Conservation (phyloP, 2,113 vertebrate species). For the Ptychochromis oligacanthus region DNA sequence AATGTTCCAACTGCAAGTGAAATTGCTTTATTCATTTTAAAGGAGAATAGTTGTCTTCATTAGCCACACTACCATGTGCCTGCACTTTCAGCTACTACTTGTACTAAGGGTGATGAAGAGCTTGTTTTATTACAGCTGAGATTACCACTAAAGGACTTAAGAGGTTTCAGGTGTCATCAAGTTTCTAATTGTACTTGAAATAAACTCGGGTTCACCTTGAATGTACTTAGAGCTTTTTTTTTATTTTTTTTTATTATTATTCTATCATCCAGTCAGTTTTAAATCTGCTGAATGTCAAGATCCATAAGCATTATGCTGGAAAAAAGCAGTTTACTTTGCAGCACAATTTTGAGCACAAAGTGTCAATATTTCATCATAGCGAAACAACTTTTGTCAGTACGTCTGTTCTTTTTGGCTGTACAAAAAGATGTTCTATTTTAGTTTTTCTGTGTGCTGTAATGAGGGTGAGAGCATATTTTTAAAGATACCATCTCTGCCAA, state of each 20-base stretch:
- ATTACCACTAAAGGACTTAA: neutral
- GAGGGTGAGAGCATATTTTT: constrained; percentile 49
- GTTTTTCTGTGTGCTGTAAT: constrained; percentile 43
- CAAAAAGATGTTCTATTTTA: constrained; percentile 52
- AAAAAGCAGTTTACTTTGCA: constrained; percentile 29
- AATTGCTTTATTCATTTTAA: neutral
- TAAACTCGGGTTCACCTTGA: constrained; percentile 12
- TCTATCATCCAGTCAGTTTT: neutral
- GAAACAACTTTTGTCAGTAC: constrained; percentile 36
- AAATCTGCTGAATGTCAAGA: constrained; percentile 32
- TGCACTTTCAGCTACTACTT: neutral
- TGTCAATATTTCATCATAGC: constrained; percentile 37
- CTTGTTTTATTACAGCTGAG: neutral
- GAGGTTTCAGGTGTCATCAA: neutral
- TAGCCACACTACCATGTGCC: neutral
- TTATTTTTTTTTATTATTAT: neutral
- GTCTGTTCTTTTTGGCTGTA: constrained; percentile 10
- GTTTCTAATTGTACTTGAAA: constrained; percentile 4
- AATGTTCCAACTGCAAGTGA: neutral
- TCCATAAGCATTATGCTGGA: constrained; percentile 2
- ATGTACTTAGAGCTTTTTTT: neutral
- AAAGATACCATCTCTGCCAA: constrained; percentile 69
- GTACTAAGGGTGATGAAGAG: neutral
- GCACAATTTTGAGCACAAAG: constrained; percentile 11
- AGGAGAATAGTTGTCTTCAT: neutral